A percentile compares a stretch with the other conserved stretches of the same genome.
phyloP scores from a whole-genome alignment of 1,140 invertebrate genomes.

The Rhizoglyphus robini region DNA sequence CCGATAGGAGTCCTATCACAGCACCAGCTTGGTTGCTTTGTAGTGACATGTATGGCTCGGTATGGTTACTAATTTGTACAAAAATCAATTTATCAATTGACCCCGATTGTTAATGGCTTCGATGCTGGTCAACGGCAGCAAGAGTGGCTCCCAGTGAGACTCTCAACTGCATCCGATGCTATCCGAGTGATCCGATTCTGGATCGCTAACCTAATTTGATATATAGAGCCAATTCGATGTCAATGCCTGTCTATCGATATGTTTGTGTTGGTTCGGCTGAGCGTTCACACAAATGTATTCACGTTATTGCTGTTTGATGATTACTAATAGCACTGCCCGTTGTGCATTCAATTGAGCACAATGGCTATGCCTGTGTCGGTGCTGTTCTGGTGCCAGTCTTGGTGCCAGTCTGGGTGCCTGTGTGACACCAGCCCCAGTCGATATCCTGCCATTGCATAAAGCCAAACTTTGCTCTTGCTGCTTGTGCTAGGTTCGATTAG shows the following conservation, averaged over 20 bases:
- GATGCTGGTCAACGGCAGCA: not conserved
- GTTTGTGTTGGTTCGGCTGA: conserved; percentile 8
- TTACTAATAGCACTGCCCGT: not conserved
- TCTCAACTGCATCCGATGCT: not conserved
- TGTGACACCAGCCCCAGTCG: no score
- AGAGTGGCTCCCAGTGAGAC: not conserved
- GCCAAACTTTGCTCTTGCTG: not conserved
- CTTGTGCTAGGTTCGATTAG: not conserved
- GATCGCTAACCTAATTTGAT: conserved; percentile 14
- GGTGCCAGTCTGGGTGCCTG: no score
- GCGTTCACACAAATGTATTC: conserved; percentile 5
- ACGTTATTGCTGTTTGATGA: conserved; percentile 13
- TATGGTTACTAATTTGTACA: conserved; percentile 8
- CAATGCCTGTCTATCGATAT: conserved; percentile 14
- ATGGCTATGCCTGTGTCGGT: not conserved
- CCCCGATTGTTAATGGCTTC: conserved; percentile 12
- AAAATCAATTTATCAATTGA: conserved; percentile 15
- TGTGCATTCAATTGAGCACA: conserved; percentile 7
- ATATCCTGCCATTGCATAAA: no score
- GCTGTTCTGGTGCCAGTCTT: no score
- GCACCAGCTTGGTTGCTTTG: no score
- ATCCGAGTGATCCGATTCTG: conserved; percentile 7
- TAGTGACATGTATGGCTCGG: conserved; percentile 3
- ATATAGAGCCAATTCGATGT: conserved; percentile 15
- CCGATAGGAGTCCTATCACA: no score